Evolutionary conservation across 2,113 vertebrate species (phyloP), one percentile per base, ranked within the genome.

Genomic region (Salvator merianae): DNA sequence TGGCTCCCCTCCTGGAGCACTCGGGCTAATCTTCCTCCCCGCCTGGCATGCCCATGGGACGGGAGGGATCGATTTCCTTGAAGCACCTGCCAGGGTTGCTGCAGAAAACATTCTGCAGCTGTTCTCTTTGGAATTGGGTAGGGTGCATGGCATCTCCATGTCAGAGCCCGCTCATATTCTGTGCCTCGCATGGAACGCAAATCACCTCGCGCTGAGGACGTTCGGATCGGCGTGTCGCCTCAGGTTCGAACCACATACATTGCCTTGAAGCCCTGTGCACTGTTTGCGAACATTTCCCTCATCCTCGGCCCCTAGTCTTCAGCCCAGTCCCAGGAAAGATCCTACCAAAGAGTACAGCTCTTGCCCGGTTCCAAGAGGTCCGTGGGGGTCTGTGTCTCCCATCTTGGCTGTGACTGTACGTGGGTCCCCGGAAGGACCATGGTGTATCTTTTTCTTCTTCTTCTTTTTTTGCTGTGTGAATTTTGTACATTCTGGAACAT

Each of bases 401-500:
- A 66, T 84, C 75, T 71, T 72, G 76, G 76, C 68, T 79, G 83
- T 84, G 71, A 79, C 83, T 32, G 28, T 72, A 13, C 20, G 26
- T 79, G 76, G n/a, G 47, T 70, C 86, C 63, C 34, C 53, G 71
- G 3, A 5, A 59, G 76, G 53, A 34, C 53, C 30, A 8, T 20
- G 0, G 68, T 63, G 76, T 84, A 59, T 59, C 55, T 59, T 14
- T 2, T 20, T 59, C 18, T 59, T 59, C 50, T 53, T 53, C 50
- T 53, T 3, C 71, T 59, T 22, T 84, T 50, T 73, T n/a, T 47
- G 68, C 75, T 0, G 0, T 78, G 86, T 85, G 76, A 72, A 66
- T 65, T 84, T 79, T 84, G 83, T 76, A 79, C 83, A 84, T 79
- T 71, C 76, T 38, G 81, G 38, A 47, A 65, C 43, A 20, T 73